Conservation (phyloP, 1,140 invertebrate genomes). For the Heliconius himera region DNA sequence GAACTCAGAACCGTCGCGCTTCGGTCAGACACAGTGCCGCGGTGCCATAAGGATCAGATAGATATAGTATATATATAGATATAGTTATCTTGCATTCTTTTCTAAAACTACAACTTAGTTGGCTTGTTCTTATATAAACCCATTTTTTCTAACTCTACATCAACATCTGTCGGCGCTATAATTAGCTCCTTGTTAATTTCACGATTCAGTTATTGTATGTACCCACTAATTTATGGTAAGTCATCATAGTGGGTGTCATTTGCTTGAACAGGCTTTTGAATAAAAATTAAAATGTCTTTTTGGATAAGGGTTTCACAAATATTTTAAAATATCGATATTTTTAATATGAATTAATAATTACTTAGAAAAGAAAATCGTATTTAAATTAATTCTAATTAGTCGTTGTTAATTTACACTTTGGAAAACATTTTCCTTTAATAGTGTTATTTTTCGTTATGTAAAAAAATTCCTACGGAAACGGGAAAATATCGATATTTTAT, state of each 20-base stretch:
- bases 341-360: background rate
- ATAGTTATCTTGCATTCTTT: background rate
- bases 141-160: background rate
- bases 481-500: too few species aligned
- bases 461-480: too few species aligned
- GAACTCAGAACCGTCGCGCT: background rate
- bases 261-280: background rate
- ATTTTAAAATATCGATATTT: background rate
- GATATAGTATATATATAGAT: background rate
- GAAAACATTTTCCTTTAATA: too few species aligned
- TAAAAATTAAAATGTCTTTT: background rate
- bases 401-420: too few species aligned
- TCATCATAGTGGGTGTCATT: background rate
- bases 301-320: background rate
- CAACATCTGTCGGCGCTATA: conserved; percentile 3
- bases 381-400: too few species aligned
- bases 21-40: background rate
- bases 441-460: too few species aligned
- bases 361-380: too few species aligned
- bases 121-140: background rate
- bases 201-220: conserved; percentile 35
- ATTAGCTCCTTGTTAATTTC: conserved; percentile 38
- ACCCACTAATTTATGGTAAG: background rate
- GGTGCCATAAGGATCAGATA: background rate
- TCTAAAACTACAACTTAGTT: background rate